phyloP scores from a whole-genome alignment of 2,888 invertebrate species.

The Athalia rosae region DNA sequence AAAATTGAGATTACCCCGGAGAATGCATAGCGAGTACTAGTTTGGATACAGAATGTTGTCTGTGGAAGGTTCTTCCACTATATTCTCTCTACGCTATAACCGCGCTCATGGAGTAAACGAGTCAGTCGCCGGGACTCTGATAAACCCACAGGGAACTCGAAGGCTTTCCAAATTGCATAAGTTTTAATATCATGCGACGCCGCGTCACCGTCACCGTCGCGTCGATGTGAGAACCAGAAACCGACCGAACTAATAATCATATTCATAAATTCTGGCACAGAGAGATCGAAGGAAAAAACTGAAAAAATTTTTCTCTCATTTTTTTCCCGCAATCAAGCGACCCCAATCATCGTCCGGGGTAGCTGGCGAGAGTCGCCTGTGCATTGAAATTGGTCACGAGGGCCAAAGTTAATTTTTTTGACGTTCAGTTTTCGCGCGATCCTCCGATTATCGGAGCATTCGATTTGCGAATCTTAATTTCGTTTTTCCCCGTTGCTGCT shows the following conservation, averaged over 20 bases:
- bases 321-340: too few relatives aligned
- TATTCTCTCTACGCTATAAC: too few relatives aligned
- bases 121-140: slow-evolving; percentile 7
- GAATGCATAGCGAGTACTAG: slow-evolving; percentile 51
- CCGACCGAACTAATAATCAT: background rate
- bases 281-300: background rate
- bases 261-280: too few relatives aligned
- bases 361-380: too few relatives aligned
- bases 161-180: slow-evolving; percentile 49
- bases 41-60: slow-evolving; percentile 45
- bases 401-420: too few relatives aligned
- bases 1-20: slow-evolving; percentile 63
- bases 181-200: slow-evolving; percentile 51
- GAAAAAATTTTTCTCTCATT: background rate
- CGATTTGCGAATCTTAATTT: too few relatives aligned
- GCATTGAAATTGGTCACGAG: too few relatives aligned
- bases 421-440: too few relatives aligned
- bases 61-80: background rate
- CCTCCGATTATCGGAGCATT: too few relatives aligned
- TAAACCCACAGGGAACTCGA: slow-evolving; percentile 23
- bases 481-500: too few relatives aligned
- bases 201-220: background rate
- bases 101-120: background rate
- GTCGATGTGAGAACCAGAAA: background rate
- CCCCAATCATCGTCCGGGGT: too few relatives aligned